Evolutionary conservation across 2,797 vertebrate genomes (phyloP).

Genomic region (Diplodus sargus): DNA sequence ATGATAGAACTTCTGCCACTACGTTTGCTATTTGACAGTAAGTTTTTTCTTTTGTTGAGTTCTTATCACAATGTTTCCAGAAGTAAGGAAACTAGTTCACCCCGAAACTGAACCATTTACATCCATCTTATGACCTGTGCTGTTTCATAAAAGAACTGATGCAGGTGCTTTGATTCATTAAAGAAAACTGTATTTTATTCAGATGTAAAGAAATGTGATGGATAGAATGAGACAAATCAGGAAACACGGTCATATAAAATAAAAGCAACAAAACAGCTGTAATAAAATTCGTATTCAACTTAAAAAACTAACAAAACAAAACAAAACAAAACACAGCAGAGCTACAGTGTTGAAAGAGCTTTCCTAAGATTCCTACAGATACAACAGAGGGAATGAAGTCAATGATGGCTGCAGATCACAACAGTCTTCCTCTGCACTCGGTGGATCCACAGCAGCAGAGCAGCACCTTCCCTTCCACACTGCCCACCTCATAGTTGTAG

Average conservation of each 20-base stretch:
- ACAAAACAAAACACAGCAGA: neutral
- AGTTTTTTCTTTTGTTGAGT: neutral
- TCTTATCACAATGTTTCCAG: neutral
- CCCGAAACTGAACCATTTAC: neutral
- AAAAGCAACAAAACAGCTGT: conserved; percentile 35
- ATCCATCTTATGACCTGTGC: neutral
- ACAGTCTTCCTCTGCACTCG: conserved; percentile 93
- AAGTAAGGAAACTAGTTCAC: neutral
- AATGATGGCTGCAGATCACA: conserved; percentile 77
- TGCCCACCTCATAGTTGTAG: conserved; percentile 99
- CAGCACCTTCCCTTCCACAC: conserved; percentile 96
- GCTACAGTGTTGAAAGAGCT: conserved; percentile 26
- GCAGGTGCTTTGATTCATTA: conserved; percentile 1
- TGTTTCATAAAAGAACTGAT: conserved; percentile 6
- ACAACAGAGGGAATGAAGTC: conserved; percentile 13
- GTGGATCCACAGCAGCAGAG: conserved; percentile 98
- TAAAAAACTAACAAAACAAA: conserved; percentile 27
- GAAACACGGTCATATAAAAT: conserved; percentile 47
- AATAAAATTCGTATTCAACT: conserved; percentile 42
- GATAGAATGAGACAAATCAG: conserved; percentile 40
- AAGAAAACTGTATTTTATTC: conserved; percentile 69
- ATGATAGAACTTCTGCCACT: neutral
- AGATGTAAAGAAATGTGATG: conserved; percentile 40
- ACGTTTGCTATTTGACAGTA: neutral
- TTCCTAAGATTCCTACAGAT: conserved; percentile 16